Conservation (phyloP, 2,797 vertebrate species). For the Arnoldichthys spilopterus region DNA sequence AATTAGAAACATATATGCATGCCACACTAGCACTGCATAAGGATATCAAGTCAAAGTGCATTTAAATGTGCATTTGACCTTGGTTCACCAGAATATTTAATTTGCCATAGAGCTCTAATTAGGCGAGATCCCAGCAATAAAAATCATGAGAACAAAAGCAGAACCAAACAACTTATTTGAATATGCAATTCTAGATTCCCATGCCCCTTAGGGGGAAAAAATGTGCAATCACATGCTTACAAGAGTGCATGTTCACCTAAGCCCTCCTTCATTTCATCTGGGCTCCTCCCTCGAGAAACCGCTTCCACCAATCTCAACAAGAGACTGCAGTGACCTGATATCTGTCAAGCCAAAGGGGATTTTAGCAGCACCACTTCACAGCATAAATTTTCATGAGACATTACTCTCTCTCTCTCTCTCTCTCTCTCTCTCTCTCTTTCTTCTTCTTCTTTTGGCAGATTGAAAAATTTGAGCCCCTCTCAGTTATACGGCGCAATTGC, state of each 20-base stretch:
- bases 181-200: neutral
- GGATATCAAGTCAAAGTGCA: slow-evolving; percentile 21
- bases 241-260: slow-evolving; percentile 32
- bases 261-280: slow-evolving; percentile 44
- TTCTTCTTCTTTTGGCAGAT: slow-evolving; percentile 31
- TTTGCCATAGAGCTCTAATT: slow-evolving; percentile 17
- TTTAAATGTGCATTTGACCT: slow-evolving; percentile 26
- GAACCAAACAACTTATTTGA: slow-evolving; percentile 17
- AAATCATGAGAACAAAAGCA: slow-evolving; percentile 31
- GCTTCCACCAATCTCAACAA: slow-evolving; percentile 49
- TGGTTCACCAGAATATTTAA: slow-evolving; percentile 51
- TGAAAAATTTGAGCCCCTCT: slow-evolving; percentile 52
- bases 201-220: neutral
- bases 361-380: slow-evolving; percentile 50
- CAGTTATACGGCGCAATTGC: slow-evolving; percentile 51
- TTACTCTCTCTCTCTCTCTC: slow-evolving; percentile 48
- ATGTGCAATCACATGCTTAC: slow-evolving; percentile 37
- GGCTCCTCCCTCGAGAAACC: slow-evolving; percentile 33
- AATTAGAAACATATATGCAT: neutral
- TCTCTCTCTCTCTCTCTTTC: slow-evolving; percentile 30
- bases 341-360: slow-evolving; percentile 56
- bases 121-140: slow-evolving; percentile 21
- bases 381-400: slow-evolving; percentile 56
- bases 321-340: slow-evolving; percentile 54
- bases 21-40: neutral